Evolutionary conservation across 2,797 vertebrate genomes (phyloP).

Genomic region (Zenarchopterus dispar): DNA sequence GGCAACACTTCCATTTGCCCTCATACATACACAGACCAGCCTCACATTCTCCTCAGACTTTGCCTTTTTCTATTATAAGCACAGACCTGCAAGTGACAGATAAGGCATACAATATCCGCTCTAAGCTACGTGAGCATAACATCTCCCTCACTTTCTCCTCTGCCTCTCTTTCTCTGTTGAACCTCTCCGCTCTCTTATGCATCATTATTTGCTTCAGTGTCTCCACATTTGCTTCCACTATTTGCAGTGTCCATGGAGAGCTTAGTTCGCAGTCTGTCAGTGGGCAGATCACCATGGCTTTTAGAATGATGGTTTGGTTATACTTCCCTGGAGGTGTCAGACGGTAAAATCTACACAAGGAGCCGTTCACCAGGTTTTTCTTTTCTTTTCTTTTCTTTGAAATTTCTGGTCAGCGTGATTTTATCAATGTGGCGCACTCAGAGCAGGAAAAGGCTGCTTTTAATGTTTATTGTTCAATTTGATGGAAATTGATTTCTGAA

Average conservation of each 20-base stretch:
- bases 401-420: slow-evolving; percentile 43
- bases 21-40: slow-evolving; percentile 17
- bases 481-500: slow-evolving; percentile 70
- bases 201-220: slow-evolving; percentile 40
- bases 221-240: slow-evolving; percentile 24
- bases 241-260: slow-evolving; percentile 39
- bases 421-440: slow-evolving; percentile 37
- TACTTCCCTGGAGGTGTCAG: slow-evolving; percentile 24
- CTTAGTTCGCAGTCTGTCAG: slow-evolving; percentile 15
- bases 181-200: slow-evolving; percentile 27
- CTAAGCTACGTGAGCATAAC: slow-evolving; percentile 66
- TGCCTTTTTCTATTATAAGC: slow-evolving; percentile 74
- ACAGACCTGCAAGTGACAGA: slow-evolving; percentile 83
- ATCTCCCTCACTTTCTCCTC: slow-evolving; percentile 47
- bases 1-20: slow-evolving; percentile 15
- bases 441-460: slow-evolving; percentile 25
- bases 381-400: slow-evolving; percentile 31
- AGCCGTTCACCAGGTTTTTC: slow-evolving; percentile 13
- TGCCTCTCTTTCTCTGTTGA: slow-evolving; percentile 24
- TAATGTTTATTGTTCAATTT: slow-evolving; percentile 61
- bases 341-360: slow-evolving; percentile 40
- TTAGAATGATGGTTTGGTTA: slow-evolving; percentile 18
- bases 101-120: slow-evolving; percentile 78
- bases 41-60: slow-evolving; percentile 63
- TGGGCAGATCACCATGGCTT: slow-evolving; percentile 7